These are phyloP conservation scores for Camarhynchus parvulus DNA, from an alignment of 2,113 vertebrate genomes.

Conservation along the genomic window DNA sequence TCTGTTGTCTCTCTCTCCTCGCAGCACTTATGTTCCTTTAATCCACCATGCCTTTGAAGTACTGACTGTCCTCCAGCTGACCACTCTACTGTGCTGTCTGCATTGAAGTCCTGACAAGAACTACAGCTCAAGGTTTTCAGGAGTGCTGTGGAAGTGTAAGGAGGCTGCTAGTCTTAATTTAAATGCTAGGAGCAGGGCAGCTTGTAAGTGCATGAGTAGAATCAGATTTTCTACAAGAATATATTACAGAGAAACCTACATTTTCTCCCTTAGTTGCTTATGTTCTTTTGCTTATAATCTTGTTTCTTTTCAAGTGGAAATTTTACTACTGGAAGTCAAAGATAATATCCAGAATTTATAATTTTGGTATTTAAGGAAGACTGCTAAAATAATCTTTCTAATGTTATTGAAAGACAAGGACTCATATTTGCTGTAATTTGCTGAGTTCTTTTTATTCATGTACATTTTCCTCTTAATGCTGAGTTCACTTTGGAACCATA, in stretches of 20 bases:
- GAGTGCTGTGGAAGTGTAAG: not conserved
- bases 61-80: constrained; percentile 29
- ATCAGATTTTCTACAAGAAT: not conserved
- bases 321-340: not conserved
- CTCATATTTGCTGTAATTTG: not conserved
- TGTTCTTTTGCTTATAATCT: not conserved
- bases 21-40: not conserved
- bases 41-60: not conserved
- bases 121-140: not conserved
- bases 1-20: constrained; percentile 12
- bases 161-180: not conserved
- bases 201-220: not conserved
- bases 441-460: not conserved
- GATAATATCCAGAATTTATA: not conserved
- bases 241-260: not conserved
- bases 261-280: not conserved
- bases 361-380: not conserved
- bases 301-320: not conserved
- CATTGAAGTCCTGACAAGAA: constrained; percentile 11
- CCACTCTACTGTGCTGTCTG: not conserved
- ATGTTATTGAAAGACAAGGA: not conserved
- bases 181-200: not conserved
- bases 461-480: not conserved
- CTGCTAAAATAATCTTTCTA: not conserved
- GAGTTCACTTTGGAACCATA: not conserved